A percentile compares a stretch with the other conserved stretches of the same genome.
Conservation (phyloP, 2,888 invertebrate species). For the Acanthopleura granulata region DNA sequence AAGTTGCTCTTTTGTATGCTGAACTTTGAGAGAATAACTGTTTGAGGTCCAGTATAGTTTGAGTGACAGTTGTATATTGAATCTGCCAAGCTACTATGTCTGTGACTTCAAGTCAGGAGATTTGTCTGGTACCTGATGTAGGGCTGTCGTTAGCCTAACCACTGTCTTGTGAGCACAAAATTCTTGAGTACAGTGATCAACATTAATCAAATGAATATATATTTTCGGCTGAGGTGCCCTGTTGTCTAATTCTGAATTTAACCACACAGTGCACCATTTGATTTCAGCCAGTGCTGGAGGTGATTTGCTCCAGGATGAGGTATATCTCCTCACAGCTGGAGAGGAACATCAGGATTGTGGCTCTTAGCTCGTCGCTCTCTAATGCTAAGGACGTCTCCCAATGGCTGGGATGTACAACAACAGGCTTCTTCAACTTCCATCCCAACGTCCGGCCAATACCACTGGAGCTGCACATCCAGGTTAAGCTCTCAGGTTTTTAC, state of each 20-base stretch:
- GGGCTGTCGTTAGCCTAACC: too few species aligned
- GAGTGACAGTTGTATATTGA: too few species aligned
- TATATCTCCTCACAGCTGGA: constrained; percentile 95
- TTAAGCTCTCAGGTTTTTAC: constrained; percentile 29
- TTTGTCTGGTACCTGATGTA: too few species aligned
- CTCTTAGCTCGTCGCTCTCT: constrained; percentile 91
- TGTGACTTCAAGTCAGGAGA: too few species aligned
- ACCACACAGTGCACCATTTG: not conserved
- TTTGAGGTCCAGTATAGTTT: too few species aligned
- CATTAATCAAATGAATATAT: too few species aligned
- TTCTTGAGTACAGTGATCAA: too few species aligned
- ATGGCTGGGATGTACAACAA: constrained; percentile 95
- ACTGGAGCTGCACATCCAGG: constrained; percentile 91
- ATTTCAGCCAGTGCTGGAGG: constrained; percentile 84
- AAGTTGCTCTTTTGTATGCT: too few species aligned
- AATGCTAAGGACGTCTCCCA: constrained; percentile 96
- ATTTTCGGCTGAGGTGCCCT: too few species aligned
- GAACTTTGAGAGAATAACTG: too few species aligned
- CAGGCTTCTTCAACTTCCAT: constrained; percentile 97
- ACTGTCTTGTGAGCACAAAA: too few species aligned
- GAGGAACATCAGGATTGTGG: constrained; percentile 86
- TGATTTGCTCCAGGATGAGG: constrained; percentile 89
- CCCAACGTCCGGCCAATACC: constrained; percentile 97
- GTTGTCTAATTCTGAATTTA: not conserved
- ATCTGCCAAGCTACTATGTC: too few species aligned